A percentile compares a stretch with the other conserved stretches of the same genome.
These are phyloP conservation scores for Percina caprodes DNA, from an alignment of 2,113 vertebrate species.

Conservation along the genomic window DNA sequence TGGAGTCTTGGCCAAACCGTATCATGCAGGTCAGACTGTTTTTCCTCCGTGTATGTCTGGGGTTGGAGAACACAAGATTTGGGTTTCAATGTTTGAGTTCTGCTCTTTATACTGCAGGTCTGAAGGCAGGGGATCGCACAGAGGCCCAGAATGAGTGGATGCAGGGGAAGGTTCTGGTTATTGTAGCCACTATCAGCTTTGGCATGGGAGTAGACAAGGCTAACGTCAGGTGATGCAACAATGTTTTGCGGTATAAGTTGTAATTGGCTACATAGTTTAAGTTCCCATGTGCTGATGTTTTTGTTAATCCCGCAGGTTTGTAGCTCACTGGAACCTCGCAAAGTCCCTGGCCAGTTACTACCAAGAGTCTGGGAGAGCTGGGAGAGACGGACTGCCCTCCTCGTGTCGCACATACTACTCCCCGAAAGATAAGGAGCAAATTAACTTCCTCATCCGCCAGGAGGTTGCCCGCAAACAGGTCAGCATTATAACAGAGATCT, in stretches of 20 bases:
- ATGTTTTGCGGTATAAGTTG: not conserved
- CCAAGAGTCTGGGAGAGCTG: constrained; percentile 96
- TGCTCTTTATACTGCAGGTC: constrained; percentile 77
- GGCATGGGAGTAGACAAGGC: constrained; percentile 99
- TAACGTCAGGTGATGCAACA: constrained; percentile 89
- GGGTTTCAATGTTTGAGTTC: not conserved
- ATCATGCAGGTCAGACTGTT: constrained; percentile 91
- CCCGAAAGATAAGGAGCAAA: constrained; percentile 88
- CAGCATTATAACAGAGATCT: not conserved
- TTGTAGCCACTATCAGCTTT: constrained; percentile 98
- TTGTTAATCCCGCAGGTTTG: constrained; percentile 86
- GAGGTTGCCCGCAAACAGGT: constrained; percentile 90
- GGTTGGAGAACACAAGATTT: not conserved
- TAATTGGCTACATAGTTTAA: not conserved
- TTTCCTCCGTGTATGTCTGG: not conserved
- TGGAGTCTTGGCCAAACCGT: constrained; percentile 90
- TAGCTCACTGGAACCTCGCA: constrained; percentile 97
- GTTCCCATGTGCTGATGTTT: not conserved
- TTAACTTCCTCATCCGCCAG: constrained; percentile 93
- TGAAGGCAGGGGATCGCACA: constrained; percentile 91
- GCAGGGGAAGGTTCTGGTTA: constrained; percentile 92
- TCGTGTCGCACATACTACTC: constrained; percentile 96
- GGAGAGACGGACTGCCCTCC: constrained; percentile 93
- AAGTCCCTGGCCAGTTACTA: constrained; percentile 98
- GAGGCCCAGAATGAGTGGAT: constrained; percentile 94